Evolutionary conservation across 2,888 invertebrate genomes (phyloP).

Genomic region (Tachina lurida): DNA sequence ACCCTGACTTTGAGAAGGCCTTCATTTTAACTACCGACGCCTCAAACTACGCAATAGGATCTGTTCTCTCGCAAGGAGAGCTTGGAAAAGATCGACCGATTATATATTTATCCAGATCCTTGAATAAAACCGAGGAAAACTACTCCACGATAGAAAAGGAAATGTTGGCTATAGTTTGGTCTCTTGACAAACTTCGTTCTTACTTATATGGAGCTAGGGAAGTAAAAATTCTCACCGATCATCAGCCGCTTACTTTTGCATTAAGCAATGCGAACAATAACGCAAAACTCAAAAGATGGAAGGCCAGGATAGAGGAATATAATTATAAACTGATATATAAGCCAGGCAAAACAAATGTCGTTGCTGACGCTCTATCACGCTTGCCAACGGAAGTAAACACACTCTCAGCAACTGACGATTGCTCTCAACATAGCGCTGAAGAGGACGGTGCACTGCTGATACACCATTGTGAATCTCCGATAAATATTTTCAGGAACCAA

Average conservation of each 20-base stretch:
- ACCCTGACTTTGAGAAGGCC: neutral
- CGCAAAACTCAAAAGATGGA: too few species aligned
- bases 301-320: too few species aligned
- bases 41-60: conserved; percentile 65
- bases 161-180: conserved; percentile 60
- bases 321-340: conserved; percentile 46
- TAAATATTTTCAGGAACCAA: too few species aligned
- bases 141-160: conserved; percentile 63
- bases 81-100: neutral
- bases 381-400: conserved; percentile 13
- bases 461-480: too few species aligned
- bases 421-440: conserved; percentile 16
- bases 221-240: too few species aligned
- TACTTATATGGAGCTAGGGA: too few species aligned
- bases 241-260: too few species aligned
- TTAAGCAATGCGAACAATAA: too few species aligned
- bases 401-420: conserved; percentile 1
- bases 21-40: conserved; percentile 66
- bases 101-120: conserved; percentile 52
- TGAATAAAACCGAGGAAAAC: conserved; percentile 50
- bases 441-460: conserved; percentile 15
- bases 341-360: conserved; percentile 57
- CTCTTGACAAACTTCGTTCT: neutral
- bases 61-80: conserved; percentile 61
- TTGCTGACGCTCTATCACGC: conserved; percentile 48